Evolutionary conservation across 1,140 invertebrate species (phyloP).

Genomic region (Myzus persicae): DNA sequence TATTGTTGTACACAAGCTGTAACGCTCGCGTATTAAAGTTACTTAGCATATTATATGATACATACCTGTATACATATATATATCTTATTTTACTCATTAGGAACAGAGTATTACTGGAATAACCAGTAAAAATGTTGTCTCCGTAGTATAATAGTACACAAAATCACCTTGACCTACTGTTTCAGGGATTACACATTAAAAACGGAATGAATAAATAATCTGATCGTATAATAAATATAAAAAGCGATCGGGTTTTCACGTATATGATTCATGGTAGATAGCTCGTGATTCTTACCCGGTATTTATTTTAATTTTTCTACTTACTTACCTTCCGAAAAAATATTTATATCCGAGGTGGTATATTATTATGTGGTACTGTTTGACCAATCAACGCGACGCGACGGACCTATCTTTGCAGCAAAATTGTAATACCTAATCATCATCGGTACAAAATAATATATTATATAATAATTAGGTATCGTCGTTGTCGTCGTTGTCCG

Average conservation of each 20-base stretch:
- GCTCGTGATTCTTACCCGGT: neutral
- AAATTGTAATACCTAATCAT: neutral
- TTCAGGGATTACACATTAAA: slow-evolving; percentile 36
- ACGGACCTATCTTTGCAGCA: neutral
- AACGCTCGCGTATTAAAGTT: neutral
- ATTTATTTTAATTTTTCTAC: neutral
- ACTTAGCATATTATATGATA: neutral
- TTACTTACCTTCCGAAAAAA: slow-evolving; percentile 19
- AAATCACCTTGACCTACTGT: slow-evolving; percentile 48
- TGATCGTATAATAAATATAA: slow-evolving; percentile 7
- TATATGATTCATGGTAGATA: neutral
- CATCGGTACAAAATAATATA: neutral
- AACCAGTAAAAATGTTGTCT: neutral
- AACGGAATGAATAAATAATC: slow-evolving; percentile 7
- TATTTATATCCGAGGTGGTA: neutral
- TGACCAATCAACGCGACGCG: neutral
- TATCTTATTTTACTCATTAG: neutral
- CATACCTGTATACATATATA: neutral
- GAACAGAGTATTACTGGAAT: slow-evolving; percentile 26
- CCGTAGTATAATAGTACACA: too few relatives aligned
- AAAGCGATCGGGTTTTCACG: neutral
- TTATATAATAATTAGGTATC: neutral
- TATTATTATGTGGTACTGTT: neutral
- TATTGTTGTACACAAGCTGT: too few relatives aligned
- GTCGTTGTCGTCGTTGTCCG: neutral